Conservation (phyloP, 2,113 vertebrate species). For the Marmota flaviventris region DNA sequence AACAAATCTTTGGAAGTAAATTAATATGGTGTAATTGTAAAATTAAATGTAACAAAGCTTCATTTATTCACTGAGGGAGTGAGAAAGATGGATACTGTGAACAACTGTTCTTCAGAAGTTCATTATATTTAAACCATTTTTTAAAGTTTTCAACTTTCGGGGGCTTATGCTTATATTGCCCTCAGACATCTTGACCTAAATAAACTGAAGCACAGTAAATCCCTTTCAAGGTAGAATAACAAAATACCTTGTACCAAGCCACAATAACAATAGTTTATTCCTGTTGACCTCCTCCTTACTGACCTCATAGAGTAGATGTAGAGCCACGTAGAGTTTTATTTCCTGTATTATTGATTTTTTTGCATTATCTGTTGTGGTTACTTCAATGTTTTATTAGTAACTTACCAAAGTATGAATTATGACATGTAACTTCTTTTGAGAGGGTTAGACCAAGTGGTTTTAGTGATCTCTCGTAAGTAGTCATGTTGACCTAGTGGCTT, state of each 20-base stretch:
- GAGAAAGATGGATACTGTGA: neutral
- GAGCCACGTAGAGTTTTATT: neutral
- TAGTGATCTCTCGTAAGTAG: neutral
- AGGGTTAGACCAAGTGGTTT: neutral
- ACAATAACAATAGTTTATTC: neutral
- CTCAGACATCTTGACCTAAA: neutral
- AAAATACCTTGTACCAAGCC: neutral
- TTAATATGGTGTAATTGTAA: neutral
- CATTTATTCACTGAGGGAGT: neutral
- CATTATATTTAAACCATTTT: neutral
- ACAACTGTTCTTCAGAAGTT: neutral
- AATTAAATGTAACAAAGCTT: constrained; percentile 34
- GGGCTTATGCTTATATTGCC: neutral
- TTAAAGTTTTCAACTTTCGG: neutral
- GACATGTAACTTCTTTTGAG: neutral
- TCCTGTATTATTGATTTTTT: neutral
- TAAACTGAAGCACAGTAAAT: neutral
- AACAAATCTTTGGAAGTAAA: constrained; percentile 10
- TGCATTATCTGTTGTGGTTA: neutral
- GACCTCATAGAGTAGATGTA: neutral
- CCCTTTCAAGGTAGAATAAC: neutral
- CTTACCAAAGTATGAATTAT: neutral
- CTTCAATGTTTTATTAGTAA: neutral
- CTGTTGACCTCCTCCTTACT: neutral
- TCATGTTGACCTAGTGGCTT: neutral